phyloP scores from a whole-genome alignment of 2,797 vertebrate genomes.

The Macropodus opercularis region DNA sequence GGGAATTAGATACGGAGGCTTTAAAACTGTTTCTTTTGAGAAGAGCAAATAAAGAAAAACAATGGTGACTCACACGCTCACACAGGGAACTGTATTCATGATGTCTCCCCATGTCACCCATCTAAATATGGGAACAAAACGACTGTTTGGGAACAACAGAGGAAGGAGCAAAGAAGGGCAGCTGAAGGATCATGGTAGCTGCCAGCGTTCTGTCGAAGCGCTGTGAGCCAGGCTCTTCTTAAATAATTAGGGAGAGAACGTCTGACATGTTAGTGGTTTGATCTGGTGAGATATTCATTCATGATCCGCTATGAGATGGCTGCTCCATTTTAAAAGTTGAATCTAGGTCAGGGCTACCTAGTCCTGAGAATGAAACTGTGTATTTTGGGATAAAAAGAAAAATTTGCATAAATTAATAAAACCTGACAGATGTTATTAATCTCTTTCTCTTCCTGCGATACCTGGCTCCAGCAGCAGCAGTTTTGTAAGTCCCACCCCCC shows the following conservation, averaged over 20 bases:
- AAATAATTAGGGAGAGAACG: constrained; percentile 27
- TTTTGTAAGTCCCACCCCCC: constrained; percentile 16
- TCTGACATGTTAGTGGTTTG: constrained; percentile 22
- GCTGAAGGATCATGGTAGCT: constrained; percentile 23
- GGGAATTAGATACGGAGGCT: constrained; percentile 61
- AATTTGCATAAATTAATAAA: background rate
- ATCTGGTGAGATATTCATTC: constrained; percentile 4
- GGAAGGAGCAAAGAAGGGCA: constrained; percentile 37
- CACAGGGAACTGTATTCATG: constrained; percentile 56
- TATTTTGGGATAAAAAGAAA: constrained; percentile 2
- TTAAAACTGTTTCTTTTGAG: constrained; percentile 61
- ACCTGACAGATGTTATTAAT: constrained; percentile 24
- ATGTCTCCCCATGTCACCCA: constrained; percentile 46
- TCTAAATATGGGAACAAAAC: constrained; percentile 31
- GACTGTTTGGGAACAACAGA: constrained; percentile 24
- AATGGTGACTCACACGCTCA: constrained; percentile 58
- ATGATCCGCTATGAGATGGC: constrained; percentile 1
- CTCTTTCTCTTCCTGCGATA: constrained; percentile 10
- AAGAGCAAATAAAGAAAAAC: constrained; percentile 48
- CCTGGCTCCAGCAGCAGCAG: constrained; percentile 24
- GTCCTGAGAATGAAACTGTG: constrained; percentile 14
- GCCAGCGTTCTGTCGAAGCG: constrained; percentile 31
- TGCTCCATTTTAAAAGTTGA: constrained; percentile 9
- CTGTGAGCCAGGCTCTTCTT: constrained; percentile 16
- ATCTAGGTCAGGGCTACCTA: constrained; percentile 26